Conservation (phyloP, 2,888 invertebrate species). For the Eupithecia subumbrata region DNA sequence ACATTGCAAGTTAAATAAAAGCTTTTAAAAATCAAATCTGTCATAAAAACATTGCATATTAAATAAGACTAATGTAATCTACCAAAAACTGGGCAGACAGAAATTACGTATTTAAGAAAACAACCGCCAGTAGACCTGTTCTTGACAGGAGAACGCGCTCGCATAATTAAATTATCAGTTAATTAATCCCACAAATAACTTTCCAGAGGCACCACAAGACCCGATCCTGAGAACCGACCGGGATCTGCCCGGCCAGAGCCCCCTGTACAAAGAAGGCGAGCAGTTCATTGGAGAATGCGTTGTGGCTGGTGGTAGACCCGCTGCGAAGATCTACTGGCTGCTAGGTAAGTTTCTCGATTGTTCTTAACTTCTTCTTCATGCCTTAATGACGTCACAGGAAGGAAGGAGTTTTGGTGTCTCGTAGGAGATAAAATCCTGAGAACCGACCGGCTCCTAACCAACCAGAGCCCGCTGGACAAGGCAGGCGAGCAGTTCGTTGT, state of each 20-base stretch:
- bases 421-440: conserved; percentile 65
- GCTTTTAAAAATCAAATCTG: no score
- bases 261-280: conserved; percentile 84
- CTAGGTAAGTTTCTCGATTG: conserved; percentile 76
- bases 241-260: conserved; percentile 47
- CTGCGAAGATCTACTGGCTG: conserved; percentile 90
- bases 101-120: no score
- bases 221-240: conserved; percentile 67
- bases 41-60: no score
- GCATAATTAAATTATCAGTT: no score
- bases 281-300: conserved; percentile 86
- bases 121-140: no score
- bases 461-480: conserved; percentile 65
- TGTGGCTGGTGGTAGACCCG: conserved; percentile 88
- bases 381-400: background rate
- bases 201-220: conserved; percentile 74
- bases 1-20: no score
- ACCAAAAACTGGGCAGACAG: no score
- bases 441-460: conserved; percentile 51
- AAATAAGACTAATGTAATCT: no score
- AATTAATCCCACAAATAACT: background rate
- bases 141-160: no score
- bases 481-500: conserved; percentile 86
- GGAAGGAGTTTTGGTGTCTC: background rate
- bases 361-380: background rate